Base-by-base conservation (phyloP, 2,888 invertebrate genomes). In the Tenthredo notha region DNA sequence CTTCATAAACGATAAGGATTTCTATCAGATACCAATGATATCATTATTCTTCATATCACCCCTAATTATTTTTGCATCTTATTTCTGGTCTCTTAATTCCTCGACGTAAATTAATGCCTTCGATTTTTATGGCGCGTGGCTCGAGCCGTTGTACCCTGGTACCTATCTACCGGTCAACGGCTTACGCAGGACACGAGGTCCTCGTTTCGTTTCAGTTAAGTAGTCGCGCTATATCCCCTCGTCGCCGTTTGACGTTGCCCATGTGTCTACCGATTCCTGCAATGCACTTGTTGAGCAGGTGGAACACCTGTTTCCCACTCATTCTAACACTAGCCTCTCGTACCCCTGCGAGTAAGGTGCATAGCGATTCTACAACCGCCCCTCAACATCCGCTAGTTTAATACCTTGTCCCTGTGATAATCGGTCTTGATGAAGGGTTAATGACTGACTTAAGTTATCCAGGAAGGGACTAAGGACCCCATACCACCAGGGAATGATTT, bases 201-300 rank as follows among this genome's bases (percentile, higher is more conserved):
- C 77, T 61, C 80, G 61, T 61, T 80, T 40, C 40, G 80, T 58
- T 80, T 9, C 58, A 80, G 61, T 80, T 80, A 80, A 80, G 61
- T 80, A 65, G 83, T 29, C 29, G 29, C 70, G 33, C 29, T 40
- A 40, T 58, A 40, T 58, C n/a, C 61, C 61, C 61, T 33, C 61
- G 10, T 40, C 37, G 61, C 80, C 61, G 67, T 70, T 83, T 83
- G 29, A 47, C 83, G 83, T 50, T 90, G 88, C 85, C 87, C 86
- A 84, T 85, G 85, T 86, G 87, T 90, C 89, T 90, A 86, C 86
- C 89, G 87, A 87, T 88, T 89, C 89, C 89, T n/a, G n/a, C 18
- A 90, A 88, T 90, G 90, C 91, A 90, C 90, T 90, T 91, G 91
- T 89, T 89, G 89, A 87, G 91, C 92, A 92, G 91, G 91, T 92